Conservation (phyloP, 2,113 vertebrate species). For the Oncorhynchus masou region DNA sequence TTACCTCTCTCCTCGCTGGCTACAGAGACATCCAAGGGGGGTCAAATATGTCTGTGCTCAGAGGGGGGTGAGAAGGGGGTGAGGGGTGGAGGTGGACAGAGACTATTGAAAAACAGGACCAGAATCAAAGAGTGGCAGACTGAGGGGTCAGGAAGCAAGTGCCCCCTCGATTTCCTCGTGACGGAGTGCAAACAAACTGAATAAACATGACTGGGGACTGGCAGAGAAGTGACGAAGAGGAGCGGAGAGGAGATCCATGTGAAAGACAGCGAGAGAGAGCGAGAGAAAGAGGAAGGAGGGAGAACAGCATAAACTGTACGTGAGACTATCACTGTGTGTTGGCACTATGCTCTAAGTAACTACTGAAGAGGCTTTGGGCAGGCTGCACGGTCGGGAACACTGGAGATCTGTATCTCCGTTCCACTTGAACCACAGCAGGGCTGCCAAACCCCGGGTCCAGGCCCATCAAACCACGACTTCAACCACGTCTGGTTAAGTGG, state of each 20-base stretch:
- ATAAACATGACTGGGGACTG: constrained; percentile 33
- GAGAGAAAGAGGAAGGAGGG: background rate
- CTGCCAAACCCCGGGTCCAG: constrained; percentile 1
- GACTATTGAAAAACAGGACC: constrained; percentile 28
- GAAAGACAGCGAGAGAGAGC: constrained; percentile 19
- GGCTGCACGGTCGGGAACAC: background rate
- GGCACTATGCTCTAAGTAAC: background rate
- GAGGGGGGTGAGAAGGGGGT: constrained; percentile 22
- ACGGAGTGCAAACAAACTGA: constrained; percentile 30
- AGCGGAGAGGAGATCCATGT: background rate
- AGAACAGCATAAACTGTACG: too few species aligned
- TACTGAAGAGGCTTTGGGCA: too few species aligned
- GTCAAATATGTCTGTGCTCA: constrained; percentile 34
- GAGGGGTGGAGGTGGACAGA: constrained; percentile 34
- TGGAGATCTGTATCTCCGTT: constrained; percentile 6
- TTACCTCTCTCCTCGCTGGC: background rate
- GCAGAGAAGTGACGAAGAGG: constrained; percentile 26
- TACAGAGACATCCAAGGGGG: constrained; percentile 32
- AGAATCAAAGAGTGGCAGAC: constrained; percentile 39
- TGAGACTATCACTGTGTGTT: background rate
- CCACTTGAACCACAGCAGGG: constrained; percentile 28
- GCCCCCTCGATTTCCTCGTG: constrained; percentile 44
- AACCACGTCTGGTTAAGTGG: background rate
- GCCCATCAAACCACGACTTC: background rate
- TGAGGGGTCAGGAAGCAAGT: constrained; percentile 47